Conservation (phyloP, 2,113 vertebrate species). For the Mirza zaza region DNA sequence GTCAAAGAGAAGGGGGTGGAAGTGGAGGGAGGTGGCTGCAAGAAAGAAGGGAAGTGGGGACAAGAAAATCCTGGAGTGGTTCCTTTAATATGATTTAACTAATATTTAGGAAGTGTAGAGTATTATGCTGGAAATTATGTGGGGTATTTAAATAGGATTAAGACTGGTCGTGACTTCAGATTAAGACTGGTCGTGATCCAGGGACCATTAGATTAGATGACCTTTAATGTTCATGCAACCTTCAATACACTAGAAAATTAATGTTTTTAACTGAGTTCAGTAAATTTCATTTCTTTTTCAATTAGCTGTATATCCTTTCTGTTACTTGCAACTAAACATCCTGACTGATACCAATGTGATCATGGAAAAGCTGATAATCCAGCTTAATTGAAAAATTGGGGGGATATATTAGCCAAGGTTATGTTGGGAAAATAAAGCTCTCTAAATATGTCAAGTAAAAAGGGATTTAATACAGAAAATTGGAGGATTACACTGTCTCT, state of each 20-base stretch:
- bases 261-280: neutral
- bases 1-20: neutral
- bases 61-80: neutral
- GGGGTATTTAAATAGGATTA: neutral
- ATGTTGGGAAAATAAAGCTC: neutral
- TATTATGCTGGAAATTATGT: neutral
- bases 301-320: neutral
- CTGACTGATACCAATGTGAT: neutral
- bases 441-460: neutral
- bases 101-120: neutral
- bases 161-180: neutral
- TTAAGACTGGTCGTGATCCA: too few species aligned
- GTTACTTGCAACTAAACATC: neutral
- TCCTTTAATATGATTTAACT: neutral
- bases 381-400: neutral
- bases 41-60: neutral
- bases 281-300: constrained; percentile 8
- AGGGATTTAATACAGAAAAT: neutral
- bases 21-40: neutral
- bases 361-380: neutral
- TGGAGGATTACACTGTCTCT: neutral
- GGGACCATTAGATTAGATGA: neutral
- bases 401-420: neutral
- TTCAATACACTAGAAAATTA: constrained; percentile 8
- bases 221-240: neutral